Evolutionary conservation across 2,113 vertebrate species (phyloP).

Genomic region (Puntigrus tetrazona): DNA sequence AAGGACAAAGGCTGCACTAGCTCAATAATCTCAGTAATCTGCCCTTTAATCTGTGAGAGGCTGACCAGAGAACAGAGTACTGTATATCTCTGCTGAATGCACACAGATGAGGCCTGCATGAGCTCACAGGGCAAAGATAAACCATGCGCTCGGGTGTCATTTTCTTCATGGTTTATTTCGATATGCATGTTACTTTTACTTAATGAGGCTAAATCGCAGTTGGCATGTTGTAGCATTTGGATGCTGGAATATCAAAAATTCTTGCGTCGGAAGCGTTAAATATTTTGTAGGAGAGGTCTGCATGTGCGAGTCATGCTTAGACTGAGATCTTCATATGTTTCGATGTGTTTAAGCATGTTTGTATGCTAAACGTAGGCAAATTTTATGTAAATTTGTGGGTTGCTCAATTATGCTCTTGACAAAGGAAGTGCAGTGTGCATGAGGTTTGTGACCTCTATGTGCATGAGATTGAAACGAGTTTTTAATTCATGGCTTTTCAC

Average conservation of each 20-base stretch:
- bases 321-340: neutral
- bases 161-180: slow-evolving; percentile 47
- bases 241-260: slow-evolving; percentile 31
- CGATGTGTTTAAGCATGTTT: slow-evolving; percentile 24
- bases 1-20: slow-evolving; percentile 53
- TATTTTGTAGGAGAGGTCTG: neutral
- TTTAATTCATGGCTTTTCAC: neutral
- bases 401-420: neutral
- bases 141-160: slow-evolving; percentile 36
- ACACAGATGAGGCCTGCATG: slow-evolving; percentile 42
- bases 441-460: slow-evolving; percentile 9
- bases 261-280: neutral
- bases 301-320: slow-evolving; percentile 13
- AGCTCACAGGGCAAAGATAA: slow-evolving; percentile 40
- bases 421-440: neutral
- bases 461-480: neutral
- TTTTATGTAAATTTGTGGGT: neutral
- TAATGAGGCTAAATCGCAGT: neutral
- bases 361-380: neutral
- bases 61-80: slow-evolving; percentile 30
- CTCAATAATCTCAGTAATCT: slow-evolving; percentile 55
- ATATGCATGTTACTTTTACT: slow-evolving; percentile 20
- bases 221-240: slow-evolving; percentile 36
- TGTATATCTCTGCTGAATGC: slow-evolving; percentile 34
- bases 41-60: slow-evolving; percentile 33